Conservation (phyloP, 2,113 vertebrate genomes). For the Aptenodytes patagonicus region DNA sequence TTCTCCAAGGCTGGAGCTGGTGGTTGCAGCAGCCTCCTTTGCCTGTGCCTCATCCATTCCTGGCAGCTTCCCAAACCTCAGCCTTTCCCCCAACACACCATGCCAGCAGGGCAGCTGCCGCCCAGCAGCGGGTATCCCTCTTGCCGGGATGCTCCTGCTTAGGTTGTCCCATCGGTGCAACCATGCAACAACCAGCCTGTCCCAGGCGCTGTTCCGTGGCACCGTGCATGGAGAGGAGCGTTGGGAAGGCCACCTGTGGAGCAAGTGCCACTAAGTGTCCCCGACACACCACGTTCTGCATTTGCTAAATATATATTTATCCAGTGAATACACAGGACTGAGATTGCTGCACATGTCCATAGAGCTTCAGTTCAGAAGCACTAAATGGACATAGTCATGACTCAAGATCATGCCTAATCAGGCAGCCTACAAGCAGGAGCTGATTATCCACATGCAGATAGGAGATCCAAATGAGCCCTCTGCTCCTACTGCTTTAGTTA, state of each 20-base stretch:
- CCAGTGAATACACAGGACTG: neutral
- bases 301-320: neutral
- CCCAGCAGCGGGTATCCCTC: neutral
- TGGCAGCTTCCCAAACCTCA: neutral
- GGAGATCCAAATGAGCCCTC: neutral
- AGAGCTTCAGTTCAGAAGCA: neutral
- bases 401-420: neutral
- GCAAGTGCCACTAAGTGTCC: neutral
- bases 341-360: neutral
- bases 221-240: neutral
- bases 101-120: neutral
- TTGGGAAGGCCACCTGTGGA: neutral
- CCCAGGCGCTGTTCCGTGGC: neutral
- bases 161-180: neutral
- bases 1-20: neutral
- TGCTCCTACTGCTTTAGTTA: neutral
- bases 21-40: neutral
- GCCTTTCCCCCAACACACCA: neutral
- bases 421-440: neutral
- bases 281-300: neutral
- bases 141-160: neutral
- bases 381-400: neutral
- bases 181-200: rapidly evolving
- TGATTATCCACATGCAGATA: neutral
- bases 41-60: neutral